Evolutionary conservation across 2,888 invertebrate genomes (phyloP).

Genomic region (Perithous albicinctus): DNA sequence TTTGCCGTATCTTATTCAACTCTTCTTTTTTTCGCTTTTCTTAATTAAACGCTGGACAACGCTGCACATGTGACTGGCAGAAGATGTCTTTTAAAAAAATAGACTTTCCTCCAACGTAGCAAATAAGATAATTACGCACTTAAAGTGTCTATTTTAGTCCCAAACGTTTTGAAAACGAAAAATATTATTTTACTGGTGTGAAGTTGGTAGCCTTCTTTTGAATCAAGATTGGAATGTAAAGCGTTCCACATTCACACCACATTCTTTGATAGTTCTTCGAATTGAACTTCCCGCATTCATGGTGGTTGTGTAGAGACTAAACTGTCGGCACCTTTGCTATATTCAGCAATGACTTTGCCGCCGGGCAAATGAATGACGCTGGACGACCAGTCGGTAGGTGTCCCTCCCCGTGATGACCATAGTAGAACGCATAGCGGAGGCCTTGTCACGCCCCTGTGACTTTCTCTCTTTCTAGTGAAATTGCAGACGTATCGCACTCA

Average conservation of each 20-base stretch:
- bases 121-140: too few species aligned
- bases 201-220: too few species aligned
- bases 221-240: background rate
- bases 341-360: background rate
- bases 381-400: background rate
- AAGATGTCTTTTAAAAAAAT: too few species aligned
- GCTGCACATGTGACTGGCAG: too few species aligned
- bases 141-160: too few species aligned
- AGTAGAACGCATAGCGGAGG: constrained; percentile 9
- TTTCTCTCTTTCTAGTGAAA: constrained; percentile 18
- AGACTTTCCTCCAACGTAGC: too few species aligned
- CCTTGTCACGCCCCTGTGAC: constrained; percentile 29
- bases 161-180: too few species aligned
- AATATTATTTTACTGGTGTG: too few species aligned
- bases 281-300: background rate
- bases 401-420: background rate
- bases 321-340: constrained; percentile 23
- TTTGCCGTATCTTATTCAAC: background rate
- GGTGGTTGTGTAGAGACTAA: background rate
- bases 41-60: too few species aligned
- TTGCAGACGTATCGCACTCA: background rate
- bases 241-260: background rate
- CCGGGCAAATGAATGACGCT: background rate
- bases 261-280: background rate
- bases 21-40: background rate